A percentile compares a stretch with the other conserved stretches of the same genome.
Conservation (phyloP, 2,113 vertebrate species). For the Hemibates koningsi region DNA sequence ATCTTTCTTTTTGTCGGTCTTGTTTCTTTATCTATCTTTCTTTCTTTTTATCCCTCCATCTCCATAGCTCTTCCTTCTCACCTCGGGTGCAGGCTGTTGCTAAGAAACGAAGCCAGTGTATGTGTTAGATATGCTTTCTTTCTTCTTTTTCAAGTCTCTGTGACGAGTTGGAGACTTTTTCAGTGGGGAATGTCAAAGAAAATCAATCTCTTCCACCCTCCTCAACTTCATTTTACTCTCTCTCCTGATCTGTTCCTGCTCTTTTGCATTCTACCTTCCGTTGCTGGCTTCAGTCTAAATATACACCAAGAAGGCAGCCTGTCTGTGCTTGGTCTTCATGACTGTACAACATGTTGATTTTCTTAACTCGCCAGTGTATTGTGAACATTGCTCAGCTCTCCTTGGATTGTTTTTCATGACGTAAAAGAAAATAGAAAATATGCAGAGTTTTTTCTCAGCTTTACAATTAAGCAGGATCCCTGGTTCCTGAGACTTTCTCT, state of each 20-base stretch:
- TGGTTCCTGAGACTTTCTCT: not conserved
- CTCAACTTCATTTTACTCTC: slow-evolving; percentile 31
- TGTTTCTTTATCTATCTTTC: slow-evolving; percentile 8
- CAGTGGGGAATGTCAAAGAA: slow-evolving; percentile 53
- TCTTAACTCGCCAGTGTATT: not conserved
- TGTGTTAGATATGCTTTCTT: slow-evolving; percentile 59
- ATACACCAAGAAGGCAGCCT: slow-evolving; percentile 14
- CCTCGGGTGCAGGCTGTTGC: slow-evolving; percentile 68
- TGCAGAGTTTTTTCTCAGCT: not conserved
- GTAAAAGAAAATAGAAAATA: not conserved
- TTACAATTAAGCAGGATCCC: not conserved
- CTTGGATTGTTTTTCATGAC: not conserved
- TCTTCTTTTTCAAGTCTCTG: slow-evolving; percentile 12
- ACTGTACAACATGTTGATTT: slow-evolving; percentile 6
- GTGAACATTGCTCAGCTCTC: not conserved
- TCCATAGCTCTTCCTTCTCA: slow-evolving; percentile 15
- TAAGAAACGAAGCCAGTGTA: slow-evolving; percentile 62
- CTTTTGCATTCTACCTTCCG: not conserved
- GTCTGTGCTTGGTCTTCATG: not conserved
- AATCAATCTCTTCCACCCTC: slow-evolving; percentile 43
- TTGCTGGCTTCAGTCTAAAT: slow-evolving; percentile 32
- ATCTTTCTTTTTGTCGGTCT: not conserved
- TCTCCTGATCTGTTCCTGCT: not conserved
- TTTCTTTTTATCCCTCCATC: slow-evolving; percentile 25
- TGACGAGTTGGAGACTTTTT: slow-evolving; percentile 43